Base-by-base conservation (phyloP, 2,888 invertebrate species). In the Beris morrisii region DNA sequence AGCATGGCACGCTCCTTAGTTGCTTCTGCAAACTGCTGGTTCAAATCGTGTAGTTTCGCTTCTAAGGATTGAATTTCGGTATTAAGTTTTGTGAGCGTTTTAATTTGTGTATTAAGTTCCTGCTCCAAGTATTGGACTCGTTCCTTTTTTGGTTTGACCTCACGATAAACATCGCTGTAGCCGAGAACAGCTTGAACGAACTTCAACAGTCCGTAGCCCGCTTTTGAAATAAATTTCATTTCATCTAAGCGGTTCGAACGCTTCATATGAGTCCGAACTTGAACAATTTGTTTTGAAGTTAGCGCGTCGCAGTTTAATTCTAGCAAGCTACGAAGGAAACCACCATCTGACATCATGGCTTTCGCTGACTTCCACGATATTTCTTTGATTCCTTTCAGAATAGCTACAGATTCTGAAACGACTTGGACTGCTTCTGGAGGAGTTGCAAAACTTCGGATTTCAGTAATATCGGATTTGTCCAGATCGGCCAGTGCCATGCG, bases 351-450 rank as follows among this genome's bases (percentile, higher is more conserved):
- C 95, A 96, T 94, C 90, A 96, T 92, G 2, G 86, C 92, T 79
- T 91, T 95, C 0, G 95, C 94, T 1, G 90, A 86, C 78, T 95
- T 95, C 95, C 95, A 96, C 52, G 88, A 91, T 4, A 94, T 87
- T 71, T 95, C 95, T 73, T 90, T 91, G 54, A 88, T 83, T 2
- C 92, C 92, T 70, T 90, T 86, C 66, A 96, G 84, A 61, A 95
- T 93, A 0, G 90, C 92, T 22, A 96, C 89, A 76, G 94, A 94
- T 77, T 96, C 95, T 76, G 93, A 93, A 0, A 96, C 91, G 0
- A 89, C 84, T 83, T 95, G 94, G 31, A 95, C 95, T 12, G 93
- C 88, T 72, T 93, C 91, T 0, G 95, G 95, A 0, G 95, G 95
- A 0, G 93, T 94, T 7, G 93, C 92, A 75, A 95, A 95, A 0